These are phyloP conservation scores for Brienomyrus brachyistius DNA, from an alignment of 2,113 vertebrate genomes.

Conservation along the genomic window DNA sequence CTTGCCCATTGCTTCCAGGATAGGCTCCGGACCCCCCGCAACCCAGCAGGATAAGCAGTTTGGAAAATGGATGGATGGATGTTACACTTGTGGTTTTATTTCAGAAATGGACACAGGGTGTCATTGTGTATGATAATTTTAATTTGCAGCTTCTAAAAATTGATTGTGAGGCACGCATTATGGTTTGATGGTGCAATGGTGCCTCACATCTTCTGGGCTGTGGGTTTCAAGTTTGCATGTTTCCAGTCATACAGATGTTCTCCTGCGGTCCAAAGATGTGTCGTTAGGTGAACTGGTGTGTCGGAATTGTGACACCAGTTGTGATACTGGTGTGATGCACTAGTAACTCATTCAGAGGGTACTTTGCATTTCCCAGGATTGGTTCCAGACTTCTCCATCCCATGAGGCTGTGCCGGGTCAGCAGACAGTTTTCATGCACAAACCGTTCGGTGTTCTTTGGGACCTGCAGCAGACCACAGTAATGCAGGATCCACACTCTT, in stretches of 20 bases:
- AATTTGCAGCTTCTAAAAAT: background rate
- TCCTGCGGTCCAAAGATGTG: background rate
- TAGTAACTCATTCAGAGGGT: background rate
- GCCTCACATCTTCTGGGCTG: background rate
- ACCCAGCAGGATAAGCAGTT: too few relatives aligned
- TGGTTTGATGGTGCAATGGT: background rate
- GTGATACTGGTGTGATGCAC: background rate
- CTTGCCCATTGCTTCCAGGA: too few relatives aligned
- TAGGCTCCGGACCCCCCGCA: too few relatives aligned
- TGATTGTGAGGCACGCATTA: background rate
- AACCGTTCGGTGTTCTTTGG: background rate
- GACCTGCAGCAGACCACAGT: background rate
- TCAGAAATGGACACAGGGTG: background rate
- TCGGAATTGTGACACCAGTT: background rate
- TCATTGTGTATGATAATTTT: background rate
- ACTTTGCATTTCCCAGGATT: background rate
- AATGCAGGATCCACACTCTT: background rate
- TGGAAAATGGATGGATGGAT: too few relatives aligned
- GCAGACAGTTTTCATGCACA: background rate
- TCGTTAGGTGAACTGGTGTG: background rate
- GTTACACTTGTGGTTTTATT: background rate
- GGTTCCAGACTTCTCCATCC: background rate
- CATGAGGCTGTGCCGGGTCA: background rate
- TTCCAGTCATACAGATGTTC: background rate
- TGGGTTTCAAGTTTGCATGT: background rate